These are phyloP conservation scores for Drosophila takahashii DNA, from an alignment of 1,140 invertebrate species.

Conservation along the genomic window DNA sequence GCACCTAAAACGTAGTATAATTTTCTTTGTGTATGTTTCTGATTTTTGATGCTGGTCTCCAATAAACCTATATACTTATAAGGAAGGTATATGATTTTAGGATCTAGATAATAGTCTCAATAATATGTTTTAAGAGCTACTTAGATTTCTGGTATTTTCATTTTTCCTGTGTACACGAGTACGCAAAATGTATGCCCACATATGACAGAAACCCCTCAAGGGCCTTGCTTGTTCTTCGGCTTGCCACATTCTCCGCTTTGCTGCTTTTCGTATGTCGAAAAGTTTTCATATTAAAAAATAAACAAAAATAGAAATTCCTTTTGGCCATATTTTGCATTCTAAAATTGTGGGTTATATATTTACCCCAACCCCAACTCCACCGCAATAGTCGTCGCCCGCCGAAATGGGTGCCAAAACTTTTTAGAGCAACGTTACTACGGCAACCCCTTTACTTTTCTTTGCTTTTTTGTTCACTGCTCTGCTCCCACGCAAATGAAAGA, in stretches of 20 bases:
- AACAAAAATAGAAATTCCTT: constrained; percentile 55
- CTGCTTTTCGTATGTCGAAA: constrained; percentile 24
- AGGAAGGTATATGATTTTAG: too few species aligned
- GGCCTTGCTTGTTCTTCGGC: constrained; percentile 6
- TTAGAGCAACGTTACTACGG: constrained; percentile 52
- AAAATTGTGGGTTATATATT: constrained; percentile 69
- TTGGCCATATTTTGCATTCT: constrained; percentile 71
- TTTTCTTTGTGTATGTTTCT: too few species aligned
- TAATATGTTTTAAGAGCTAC: too few species aligned
- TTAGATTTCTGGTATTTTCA: too few species aligned
- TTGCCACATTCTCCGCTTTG: constrained; percentile 11
- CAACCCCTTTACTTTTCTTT: constrained; percentile 12
- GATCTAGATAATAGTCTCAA: too few species aligned
- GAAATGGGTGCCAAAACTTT: constrained; percentile 52
- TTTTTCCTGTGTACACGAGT: too few species aligned
- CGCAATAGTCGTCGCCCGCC: background rate
- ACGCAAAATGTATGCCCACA: constrained; percentile 17
- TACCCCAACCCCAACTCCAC: background rate
- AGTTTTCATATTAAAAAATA: constrained; percentile 49
- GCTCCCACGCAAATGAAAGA: constrained; percentile 20
- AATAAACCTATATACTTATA: too few species aligned
- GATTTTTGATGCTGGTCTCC: too few species aligned
- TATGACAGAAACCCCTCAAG: constrained; percentile 30
- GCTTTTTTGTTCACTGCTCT: constrained; percentile 5
- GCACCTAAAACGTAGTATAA: too few species aligned